A percentile compares a stretch with the other conserved stretches of the same genome.
Conservation (phyloP, 2,113 vertebrate species). For the Tapirus terrestris region DNA sequence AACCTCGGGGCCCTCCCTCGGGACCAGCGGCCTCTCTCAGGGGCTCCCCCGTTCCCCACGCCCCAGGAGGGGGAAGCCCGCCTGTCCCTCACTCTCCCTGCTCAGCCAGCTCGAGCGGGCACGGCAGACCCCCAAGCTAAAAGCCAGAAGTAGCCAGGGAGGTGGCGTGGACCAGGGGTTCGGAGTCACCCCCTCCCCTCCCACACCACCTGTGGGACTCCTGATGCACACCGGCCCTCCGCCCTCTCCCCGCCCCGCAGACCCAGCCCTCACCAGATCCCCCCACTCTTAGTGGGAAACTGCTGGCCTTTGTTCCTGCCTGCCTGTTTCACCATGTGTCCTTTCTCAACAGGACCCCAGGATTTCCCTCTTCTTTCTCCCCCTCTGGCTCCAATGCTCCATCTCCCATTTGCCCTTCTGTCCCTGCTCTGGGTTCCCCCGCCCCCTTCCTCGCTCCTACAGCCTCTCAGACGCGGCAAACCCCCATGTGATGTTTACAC, state of each 20-base stretch:
- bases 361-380: background rate
- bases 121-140: background rate
- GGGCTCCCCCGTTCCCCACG: too few species aligned
- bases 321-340: background rate
- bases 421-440: background rate
- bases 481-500: slow-evolving; percentile 61
- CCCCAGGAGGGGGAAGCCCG: background rate
- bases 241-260: too few species aligned
- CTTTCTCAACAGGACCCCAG: background rate
- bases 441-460: background rate
- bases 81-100: background rate
- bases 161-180: background rate
- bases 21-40: background rate
- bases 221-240: background rate
- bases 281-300: background rate
- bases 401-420: background rate
- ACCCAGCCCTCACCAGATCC: background rate
- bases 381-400: background rate
- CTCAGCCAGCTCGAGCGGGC: background rate
- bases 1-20: background rate
- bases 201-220: background rate
- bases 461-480: background rate
- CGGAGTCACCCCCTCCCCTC: background rate
- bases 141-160: background rate
- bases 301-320: background rate